These are phyloP conservation scores for Elysia crispata DNA, from an alignment of 2,888 invertebrate genomes.

Conservation along the genomic window DNA sequence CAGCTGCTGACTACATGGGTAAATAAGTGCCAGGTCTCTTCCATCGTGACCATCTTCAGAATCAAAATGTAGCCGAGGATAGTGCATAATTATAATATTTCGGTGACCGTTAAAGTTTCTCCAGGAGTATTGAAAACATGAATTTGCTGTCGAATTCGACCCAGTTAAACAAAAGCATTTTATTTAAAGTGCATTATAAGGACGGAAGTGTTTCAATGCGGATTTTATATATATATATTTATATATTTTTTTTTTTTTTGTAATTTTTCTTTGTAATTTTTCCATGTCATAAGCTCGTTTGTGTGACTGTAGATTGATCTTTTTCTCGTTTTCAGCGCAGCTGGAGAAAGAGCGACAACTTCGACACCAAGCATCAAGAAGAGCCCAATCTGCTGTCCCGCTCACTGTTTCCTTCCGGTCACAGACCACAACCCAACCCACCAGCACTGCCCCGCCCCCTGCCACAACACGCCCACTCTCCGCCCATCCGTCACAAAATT, in stretches of 20 bases:
- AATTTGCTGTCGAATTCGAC: too few relatives aligned
- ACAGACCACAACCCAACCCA: not conserved
- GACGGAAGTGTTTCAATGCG: too few relatives aligned
- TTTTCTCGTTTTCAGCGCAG: constrained; percentile 51
- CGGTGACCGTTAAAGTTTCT: too few relatives aligned
- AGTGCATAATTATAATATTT: too few relatives aligned
- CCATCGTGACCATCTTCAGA: too few relatives aligned
- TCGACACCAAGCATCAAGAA: not conserved
- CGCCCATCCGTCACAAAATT: not conserved
- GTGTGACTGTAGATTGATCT: not conserved
- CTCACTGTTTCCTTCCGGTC: not conserved
- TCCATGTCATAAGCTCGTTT: not conserved
- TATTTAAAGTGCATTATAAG: too few relatives aligned
- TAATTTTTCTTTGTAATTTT: too few relatives aligned
- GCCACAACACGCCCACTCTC: constrained; percentile 10
- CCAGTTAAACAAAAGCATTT: too few relatives aligned
- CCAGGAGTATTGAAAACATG: too few relatives aligned
- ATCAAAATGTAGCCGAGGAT: too few relatives aligned
- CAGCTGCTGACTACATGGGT: constrained; percentile 66
- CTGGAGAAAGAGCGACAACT: constrained; percentile 54
- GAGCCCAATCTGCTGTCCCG: not conserved
- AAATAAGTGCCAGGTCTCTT: not conserved
- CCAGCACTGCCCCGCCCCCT: constrained; percentile 6
- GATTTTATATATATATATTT: too few relatives aligned
- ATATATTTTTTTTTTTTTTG: too few relatives aligned